A percentile compares a stretch with the other conserved stretches of the same genome.
Evolutionary conservation across 2,797 vertebrate genomes (phyloP).

Genomic region (Arctocebus calabarensis): DNA sequence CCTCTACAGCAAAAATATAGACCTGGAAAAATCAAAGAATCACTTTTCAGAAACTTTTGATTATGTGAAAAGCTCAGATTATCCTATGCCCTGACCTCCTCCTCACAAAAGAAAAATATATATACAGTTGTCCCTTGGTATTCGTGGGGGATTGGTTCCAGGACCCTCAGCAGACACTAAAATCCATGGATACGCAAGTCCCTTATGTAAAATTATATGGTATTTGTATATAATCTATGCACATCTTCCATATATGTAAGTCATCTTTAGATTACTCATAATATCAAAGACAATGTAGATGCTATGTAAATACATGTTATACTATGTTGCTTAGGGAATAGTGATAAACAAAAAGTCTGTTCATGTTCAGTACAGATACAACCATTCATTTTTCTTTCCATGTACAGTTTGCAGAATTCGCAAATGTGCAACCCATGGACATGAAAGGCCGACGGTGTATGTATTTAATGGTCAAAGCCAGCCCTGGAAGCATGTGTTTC

Average conservation of each 20-base stretch:
- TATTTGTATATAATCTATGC: background rate
- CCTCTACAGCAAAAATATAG: background rate
- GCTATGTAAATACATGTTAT: background rate
- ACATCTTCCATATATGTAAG: background rate
- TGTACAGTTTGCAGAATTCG: background rate
- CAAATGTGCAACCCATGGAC: background rate
- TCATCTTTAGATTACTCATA: background rate
- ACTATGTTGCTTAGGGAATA: background rate
- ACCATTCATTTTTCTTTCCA: background rate
- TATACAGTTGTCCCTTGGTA: background rate
- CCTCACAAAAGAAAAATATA: background rate
- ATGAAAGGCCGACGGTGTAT: no score
- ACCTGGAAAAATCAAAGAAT: background rate
- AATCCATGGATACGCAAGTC: background rate
- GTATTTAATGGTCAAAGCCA: conserved; percentile 13
- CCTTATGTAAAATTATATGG: background rate
- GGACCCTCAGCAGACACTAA: background rate
- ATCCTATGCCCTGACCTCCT: background rate
- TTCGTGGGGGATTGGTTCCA: background rate
- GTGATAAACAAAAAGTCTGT: background rate
- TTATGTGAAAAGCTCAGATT: background rate
- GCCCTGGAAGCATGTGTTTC: background rate
- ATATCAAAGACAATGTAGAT: background rate
- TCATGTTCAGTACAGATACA: background rate
- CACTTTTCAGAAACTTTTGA: background rate